Evolutionary conservation across 2,797 vertebrate species (phyloP).

Genomic region (Fratercula arctica): DNA sequence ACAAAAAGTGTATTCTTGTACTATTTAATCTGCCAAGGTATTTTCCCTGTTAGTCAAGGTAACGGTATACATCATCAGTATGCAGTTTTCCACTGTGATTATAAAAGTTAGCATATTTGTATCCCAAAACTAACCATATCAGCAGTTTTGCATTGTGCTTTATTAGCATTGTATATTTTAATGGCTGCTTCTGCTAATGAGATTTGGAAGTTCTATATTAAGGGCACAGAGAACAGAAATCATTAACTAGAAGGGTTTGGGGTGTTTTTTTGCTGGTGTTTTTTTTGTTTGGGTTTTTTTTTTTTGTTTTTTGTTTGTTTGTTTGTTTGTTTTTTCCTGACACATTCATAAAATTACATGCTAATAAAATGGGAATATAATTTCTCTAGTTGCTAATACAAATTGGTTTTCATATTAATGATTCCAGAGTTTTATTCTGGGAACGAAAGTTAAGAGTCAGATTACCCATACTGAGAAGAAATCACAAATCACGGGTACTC

Average conservation of each 20-base stretch:
- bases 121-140: slow-evolving; percentile 19
- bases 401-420: slow-evolving; percentile 58
- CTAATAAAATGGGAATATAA: slow-evolving; percentile 64
- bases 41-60: background rate
- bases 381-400: slow-evolving; percentile 59
- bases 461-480: background rate
- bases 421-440: background rate
- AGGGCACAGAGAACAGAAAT: slow-evolving; percentile 45
- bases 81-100: background rate
- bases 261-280: too few species aligned
- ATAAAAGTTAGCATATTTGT: background rate
- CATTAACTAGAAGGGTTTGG: slow-evolving; percentile 5
- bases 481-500: background rate
- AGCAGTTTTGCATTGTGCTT: slow-evolving; percentile 42
- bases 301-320: background rate
- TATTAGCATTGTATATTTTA: slow-evolving; percentile 61
- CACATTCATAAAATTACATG: slow-evolving; percentile 49
- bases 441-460: background rate
- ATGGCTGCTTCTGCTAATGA: slow-evolving; percentile 55
- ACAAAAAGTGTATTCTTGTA: background rate
- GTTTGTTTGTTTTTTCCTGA: background rate
- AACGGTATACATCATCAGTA: background rate
- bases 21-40: background rate
- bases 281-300: background rate
- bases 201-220: slow-evolving; percentile 64